phyloP scores from a whole-genome alignment of 2,113 vertebrate species.

The Lepisosteus oculatus region DNA sequence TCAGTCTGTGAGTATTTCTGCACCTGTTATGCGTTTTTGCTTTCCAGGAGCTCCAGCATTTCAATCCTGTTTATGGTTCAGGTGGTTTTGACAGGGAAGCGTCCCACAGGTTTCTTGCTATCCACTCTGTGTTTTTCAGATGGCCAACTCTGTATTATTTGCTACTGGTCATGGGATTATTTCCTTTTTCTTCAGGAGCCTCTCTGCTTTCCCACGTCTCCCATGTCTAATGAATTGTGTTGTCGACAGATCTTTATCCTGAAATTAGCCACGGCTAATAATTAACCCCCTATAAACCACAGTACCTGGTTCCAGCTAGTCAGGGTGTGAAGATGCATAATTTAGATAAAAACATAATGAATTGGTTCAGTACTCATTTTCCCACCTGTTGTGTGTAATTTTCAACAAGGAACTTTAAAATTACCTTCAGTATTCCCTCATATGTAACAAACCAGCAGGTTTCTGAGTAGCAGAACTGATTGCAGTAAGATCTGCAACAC shows the following conservation, averaged over 20 bases:
- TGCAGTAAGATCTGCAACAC: no score
- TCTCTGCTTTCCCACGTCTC: conserved; percentile 11
- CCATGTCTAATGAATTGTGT: conserved; percentile 7
- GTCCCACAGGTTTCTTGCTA: not conserved
- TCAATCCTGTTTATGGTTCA: no score
- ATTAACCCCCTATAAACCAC: conserved; percentile 61
- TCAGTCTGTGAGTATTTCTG: no score
- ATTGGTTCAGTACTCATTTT: no score
- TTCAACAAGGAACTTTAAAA: no score
- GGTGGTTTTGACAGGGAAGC: no score
- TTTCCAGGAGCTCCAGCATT: no score
- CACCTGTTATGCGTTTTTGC: no score
- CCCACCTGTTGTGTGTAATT: no score
- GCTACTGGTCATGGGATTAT: not conserved
- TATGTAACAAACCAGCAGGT: no score
- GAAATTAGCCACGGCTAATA: conserved; percentile 50
- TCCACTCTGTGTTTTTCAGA: not conserved
- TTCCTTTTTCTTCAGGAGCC: conserved; percentile 22
- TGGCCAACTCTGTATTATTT: not conserved
- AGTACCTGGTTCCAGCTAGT: conserved; percentile 45
- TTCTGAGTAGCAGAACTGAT: no score
- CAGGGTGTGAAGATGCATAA: conserved; percentile 70
- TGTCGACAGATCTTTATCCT: conserved; percentile 40
- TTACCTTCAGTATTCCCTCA: no score
- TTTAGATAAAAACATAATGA: conserved; percentile 47